phyloP scores from a whole-genome alignment of 2,888 invertebrate genomes.

The Aphrophora alni region DNA sequence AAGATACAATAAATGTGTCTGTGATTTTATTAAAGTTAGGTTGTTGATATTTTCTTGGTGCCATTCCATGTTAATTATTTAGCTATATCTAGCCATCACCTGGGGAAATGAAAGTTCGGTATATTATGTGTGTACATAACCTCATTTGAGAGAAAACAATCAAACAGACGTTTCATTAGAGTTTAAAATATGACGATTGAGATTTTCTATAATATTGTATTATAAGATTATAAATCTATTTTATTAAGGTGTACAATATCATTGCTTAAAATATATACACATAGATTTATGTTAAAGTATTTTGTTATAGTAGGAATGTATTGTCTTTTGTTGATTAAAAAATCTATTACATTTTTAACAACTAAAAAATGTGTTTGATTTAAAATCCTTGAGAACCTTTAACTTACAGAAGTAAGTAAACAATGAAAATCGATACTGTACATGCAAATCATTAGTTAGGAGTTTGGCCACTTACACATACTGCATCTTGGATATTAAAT shows the following conservation, averaged over 20 bases:
- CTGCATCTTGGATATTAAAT: no score
- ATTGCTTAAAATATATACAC: background rate
- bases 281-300: background rate
- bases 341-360: background rate
- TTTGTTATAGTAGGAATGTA: background rate
- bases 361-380: background rate
- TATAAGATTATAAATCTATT: conserved; percentile 32
- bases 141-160: background rate
- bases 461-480: no score
- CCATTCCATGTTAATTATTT: background rate
- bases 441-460: no score
- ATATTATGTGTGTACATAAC: background rate
- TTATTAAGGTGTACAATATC: conserved; percentile 26
- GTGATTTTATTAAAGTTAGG: background rate
- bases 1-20: background rate
- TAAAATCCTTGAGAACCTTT: no score
- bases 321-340: conserved; percentile 6
- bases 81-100: background rate
- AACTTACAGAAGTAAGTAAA: no score
- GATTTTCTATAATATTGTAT: conserved; percentile 35
- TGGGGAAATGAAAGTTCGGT: background rate
- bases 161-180: background rate
- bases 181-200: background rate
- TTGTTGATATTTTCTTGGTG: background rate
- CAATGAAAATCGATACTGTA: no score